Evolutionary conservation across 1,140 invertebrate genomes (phyloP).

Genomic region (Calephelis nemesis): DNA sequence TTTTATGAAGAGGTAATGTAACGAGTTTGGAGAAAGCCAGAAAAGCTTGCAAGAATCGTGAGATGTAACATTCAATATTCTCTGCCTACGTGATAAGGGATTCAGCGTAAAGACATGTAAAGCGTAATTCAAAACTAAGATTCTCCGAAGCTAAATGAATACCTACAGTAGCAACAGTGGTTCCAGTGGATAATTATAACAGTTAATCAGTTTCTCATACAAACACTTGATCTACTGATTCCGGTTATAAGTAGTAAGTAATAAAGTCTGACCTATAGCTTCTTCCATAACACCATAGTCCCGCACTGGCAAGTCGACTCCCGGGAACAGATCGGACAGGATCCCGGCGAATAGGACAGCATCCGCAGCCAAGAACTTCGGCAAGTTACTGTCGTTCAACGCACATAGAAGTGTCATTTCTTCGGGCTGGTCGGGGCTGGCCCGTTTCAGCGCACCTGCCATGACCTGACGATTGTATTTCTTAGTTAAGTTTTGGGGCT

Average conservation of each 20-base stretch:
- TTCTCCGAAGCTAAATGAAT: too few relatives aligned
- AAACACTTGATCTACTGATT: too few relatives aligned
- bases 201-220: too few relatives aligned
- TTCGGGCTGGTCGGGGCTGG: conserved; percentile 89
- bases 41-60: too few relatives aligned
- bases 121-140: too few relatives aligned
- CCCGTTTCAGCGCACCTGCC: conserved; percentile 92
- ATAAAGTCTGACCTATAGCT: conserved; percentile 74
- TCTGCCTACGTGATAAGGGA: too few relatives aligned
- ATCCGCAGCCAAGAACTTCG: conserved; percentile 94
- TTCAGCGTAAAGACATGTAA: too few relatives aligned
- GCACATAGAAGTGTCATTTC: conserved; percentile 90
- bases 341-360: conserved; percentile 92
- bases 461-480: conserved; percentile 82
- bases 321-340: conserved; percentile 93
- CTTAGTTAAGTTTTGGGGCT: background rate
- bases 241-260: background rate
- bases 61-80: too few relatives aligned
- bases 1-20: too few relatives aligned
- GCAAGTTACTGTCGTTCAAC: conserved; percentile 93
- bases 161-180: too few relatives aligned
- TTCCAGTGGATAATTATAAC: too few relatives aligned
- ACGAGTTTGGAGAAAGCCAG: too few relatives aligned
- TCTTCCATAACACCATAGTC: conserved; percentile 87
- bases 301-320: conserved; percentile 86